Evolutionary conservation across 2,888 invertebrate species (phyloP).

Genomic region (Drosophila leonis): DNA sequence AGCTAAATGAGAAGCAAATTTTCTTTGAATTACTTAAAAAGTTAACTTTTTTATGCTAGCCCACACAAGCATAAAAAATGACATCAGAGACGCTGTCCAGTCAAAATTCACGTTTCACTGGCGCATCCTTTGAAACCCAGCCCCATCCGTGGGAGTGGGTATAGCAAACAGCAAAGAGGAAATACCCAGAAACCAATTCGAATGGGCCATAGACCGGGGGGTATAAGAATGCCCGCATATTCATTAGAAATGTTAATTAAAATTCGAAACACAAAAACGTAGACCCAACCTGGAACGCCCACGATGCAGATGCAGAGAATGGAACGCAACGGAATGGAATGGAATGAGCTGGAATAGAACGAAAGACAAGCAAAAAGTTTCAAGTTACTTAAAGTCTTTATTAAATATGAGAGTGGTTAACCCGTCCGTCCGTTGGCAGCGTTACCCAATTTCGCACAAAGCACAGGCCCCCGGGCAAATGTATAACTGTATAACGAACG

Average conservation of each 20-base stretch:
- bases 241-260: slow-evolving; percentile 76
- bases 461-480: slow-evolving; percentile 27
- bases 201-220: not conserved
- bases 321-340: slow-evolving; percentile 18
- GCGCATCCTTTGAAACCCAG: slow-evolving; percentile 36
- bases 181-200: slow-evolving; percentile 11
- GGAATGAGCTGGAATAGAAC: slow-evolving; percentile 29
- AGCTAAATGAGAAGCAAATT: not conserved
- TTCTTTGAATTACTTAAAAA: not conserved
- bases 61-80: slow-evolving; percentile 7
- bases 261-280: slow-evolving; percentile 70
- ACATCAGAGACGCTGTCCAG: slow-evolving; percentile 21
- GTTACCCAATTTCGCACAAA: slow-evolving; percentile 21
- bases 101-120: slow-evolving; percentile 19
- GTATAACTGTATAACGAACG: slow-evolving; percentile 3
- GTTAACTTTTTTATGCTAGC: not conserved
- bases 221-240: slow-evolving; percentile 50
- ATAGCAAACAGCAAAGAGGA: slow-evolving; percentile 28
- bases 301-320: slow-evolving; percentile 14
- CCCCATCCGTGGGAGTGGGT: not conserved
- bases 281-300: slow-evolving; percentile 21
- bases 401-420: slow-evolving; percentile 76
- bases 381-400: slow-evolving; percentile 81
- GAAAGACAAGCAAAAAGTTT: slow-evolving; percentile 75
- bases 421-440: slow-evolving; percentile 68